Base-by-base conservation (phyloP, 92 coral and sea anemone species). In the Porites cylindrica region DNA sequence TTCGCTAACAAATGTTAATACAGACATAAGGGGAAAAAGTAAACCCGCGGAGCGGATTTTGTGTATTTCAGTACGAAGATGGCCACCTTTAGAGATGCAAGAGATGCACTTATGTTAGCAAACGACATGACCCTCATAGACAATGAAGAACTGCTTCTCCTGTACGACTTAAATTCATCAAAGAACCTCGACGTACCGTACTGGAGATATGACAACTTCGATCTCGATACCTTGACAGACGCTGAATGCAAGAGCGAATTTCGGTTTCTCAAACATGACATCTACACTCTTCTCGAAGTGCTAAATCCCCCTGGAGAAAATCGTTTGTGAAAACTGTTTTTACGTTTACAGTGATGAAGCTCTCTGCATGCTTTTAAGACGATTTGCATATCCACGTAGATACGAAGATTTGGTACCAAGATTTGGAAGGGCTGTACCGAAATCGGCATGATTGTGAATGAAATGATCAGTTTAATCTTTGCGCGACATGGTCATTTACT, bases 141-240 rank as follows among this genome's bases (percentile, higher is more conserved):
- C 56, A 70, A 83, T 16, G 87, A 83, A 73, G 87, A 83, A 83
- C 50, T 83, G 21, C 79, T 83, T 60, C 62, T 83, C 38, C 70
- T 83, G 10, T 83, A 72, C 87, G 80, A 83, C 71, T 66, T 83
- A 20, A 72, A 71, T 80, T 38, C 87, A 72, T 83, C 82, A 14
- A 62, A 66, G 26, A 78, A 78, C 26, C 82, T 66, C 3, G 87
- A 71, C 53, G 29, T 83, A 20, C 87, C 87, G 79, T 83, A 21
- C 78, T 83, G 87, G 80, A 83, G 62, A 43, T 83, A 83, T 70
- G 78, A 71, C 53, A 71, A 83, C 62, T 83, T 83, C 59, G 80
- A 83, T 73, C 79, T 71, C 1, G 72, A 51, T 83, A 81, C 69
- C 83, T 58, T 82, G 66, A 77, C 73, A 32, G 60, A 74, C 61